A percentile compares a stretch with the other conserved stretches of the same genome.
Conservation (phyloP, 1,140 invertebrate genomes). For the Brachionus rotundiformis region DNA sequence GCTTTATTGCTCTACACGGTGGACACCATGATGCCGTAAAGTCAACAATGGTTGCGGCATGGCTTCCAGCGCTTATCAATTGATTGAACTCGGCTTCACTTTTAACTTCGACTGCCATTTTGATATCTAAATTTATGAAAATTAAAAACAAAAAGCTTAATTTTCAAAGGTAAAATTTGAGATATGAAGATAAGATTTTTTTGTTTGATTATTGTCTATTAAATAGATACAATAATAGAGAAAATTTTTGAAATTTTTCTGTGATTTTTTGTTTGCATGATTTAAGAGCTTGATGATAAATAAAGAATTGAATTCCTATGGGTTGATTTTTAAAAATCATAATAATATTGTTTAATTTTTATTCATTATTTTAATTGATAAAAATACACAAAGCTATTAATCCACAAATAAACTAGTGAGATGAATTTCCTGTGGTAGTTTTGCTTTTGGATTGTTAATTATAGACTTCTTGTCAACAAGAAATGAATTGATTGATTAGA, state of each 20-base stretch:
- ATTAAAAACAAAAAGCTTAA: background rate
- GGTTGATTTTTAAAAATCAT: conserved; percentile 1
- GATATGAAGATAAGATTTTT: background rate
- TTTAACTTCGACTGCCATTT: conserved; percentile 44
- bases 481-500: background rate
- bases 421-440: background rate
- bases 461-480: conserved; percentile 2
- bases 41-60: conserved; percentile 40
- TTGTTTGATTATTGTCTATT: background rate
- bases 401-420: background rate
- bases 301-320: conserved; percentile 4
- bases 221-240: background rate
- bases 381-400: background rate
- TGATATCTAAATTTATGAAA: conserved; percentile 18
- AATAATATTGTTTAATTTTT: background rate
- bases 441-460: background rate
- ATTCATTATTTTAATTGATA: conserved; percentile 5
- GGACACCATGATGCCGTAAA: conserved; percentile 48
- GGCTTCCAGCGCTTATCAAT: background rate
- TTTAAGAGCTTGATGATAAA: background rate
- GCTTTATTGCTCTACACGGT: conserved; percentile 37
- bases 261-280: background rate
- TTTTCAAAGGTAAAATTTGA: background rate
- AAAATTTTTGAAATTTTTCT: background rate
- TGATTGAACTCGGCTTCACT: conserved; percentile 40